Evolutionary conservation across 2,113 vertebrate genomes (phyloP).

Genomic region (Colaptes auratus): DNA sequence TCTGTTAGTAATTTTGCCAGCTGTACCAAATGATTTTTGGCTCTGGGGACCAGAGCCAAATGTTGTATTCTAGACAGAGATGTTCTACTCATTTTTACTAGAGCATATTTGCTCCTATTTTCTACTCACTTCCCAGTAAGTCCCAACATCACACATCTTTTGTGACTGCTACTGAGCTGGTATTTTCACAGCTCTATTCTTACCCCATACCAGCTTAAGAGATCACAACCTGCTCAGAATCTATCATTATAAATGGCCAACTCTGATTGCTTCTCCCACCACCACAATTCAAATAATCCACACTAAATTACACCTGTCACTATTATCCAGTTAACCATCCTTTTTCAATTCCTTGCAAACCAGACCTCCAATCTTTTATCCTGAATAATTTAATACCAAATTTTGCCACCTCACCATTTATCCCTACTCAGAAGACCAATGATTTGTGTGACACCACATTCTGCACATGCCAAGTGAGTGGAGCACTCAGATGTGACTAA

Average conservation of each 20-base stretch:
- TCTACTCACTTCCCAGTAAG: neutral
- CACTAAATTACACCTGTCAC: neutral
- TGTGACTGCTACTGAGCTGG: neutral
- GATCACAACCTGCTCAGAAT: neutral
- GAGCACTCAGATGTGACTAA: neutral
- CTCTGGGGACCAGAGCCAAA: neutral
- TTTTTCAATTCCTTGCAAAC: neutral
- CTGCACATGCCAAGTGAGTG: neutral
- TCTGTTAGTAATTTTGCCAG: neutral
- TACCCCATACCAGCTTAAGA: neutral
- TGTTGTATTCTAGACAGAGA: neutral
- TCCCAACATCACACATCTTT: neutral
- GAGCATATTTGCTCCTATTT: neutral
- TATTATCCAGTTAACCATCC: neutral
- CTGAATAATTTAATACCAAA: constrained; percentile 5
- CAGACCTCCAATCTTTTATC: neutral
- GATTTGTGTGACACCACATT: neutral
- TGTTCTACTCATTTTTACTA: neutral
- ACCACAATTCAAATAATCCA: neutral
- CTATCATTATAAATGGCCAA: neutral
- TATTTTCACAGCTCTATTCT: neutral
- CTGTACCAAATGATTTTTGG: neutral
- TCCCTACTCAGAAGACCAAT: neutral
- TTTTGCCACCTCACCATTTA: neutral
- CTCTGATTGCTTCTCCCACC: neutral